A percentile compares a stretch with the other conserved stretches of the same genome.
Evolutionary conservation across 2,797 vertebrate genomes (phyloP).

Genomic region (Dermochelys coriacea): DNA sequence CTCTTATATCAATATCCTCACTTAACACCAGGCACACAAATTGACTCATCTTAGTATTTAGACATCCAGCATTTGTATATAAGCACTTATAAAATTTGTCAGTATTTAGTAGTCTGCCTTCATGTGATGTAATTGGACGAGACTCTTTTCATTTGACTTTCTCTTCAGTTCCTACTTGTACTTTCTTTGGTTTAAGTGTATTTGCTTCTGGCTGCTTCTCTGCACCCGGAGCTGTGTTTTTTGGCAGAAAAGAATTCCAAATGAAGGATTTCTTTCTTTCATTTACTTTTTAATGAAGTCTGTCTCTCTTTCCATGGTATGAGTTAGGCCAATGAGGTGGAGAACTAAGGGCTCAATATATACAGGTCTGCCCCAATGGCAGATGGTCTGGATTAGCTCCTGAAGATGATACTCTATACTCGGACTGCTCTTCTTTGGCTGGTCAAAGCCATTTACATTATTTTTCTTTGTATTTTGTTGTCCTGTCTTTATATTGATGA

Average conservation of each 20-base stretch:
- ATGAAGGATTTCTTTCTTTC: no score
- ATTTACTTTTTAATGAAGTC: neutral
- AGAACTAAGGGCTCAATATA: neutral
- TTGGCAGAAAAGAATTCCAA: neutral
- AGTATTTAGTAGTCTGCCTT: no score
- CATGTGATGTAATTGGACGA: no score
- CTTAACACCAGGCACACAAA: no score
- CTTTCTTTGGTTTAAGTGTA: no score
- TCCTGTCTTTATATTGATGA: neutral
- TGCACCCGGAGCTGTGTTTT: no score
- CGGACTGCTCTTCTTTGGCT: neutral
- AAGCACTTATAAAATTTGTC: no score
- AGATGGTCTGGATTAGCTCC: neutral
- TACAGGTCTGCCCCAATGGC: neutral
- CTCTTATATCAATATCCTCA: no score
- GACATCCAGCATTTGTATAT: no score
- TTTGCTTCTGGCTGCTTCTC: neutral
- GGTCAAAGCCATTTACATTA: neutral
- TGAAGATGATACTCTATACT: neutral
- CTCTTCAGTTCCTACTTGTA: neutral
- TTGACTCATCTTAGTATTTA: no score
- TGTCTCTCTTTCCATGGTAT: neutral
- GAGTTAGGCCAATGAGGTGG: neutral
- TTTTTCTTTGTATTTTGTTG: neutral
- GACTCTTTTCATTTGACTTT: no score